Evolutionary conservation across 2,113 vertebrate genomes (phyloP).

Genomic region (Pogonocichla stellata): DNA sequence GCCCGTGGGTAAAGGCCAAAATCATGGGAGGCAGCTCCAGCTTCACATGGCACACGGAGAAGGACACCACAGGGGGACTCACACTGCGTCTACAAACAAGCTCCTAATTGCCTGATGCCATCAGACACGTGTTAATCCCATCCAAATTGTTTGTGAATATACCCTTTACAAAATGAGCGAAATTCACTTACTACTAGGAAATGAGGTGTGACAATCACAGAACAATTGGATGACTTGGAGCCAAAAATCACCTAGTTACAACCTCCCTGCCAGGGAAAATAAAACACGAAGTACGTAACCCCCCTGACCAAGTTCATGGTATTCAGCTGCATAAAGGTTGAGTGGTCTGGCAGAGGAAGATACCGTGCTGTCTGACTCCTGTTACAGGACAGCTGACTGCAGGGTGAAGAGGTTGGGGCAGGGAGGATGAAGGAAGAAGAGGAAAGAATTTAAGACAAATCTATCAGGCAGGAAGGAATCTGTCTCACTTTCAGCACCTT

Average conservation of each 20-base stretch:
- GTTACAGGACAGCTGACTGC: not conserved
- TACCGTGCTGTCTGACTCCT: accelerated
- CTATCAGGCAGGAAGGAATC: not conserved
- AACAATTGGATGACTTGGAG: not conserved
- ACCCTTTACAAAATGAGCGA: not conserved
- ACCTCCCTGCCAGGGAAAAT: not conserved
- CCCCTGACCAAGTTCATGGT: accelerated
- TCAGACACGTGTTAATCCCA: not conserved
- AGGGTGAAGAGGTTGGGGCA: not conserved
- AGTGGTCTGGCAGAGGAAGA: not conserved
- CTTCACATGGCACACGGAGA: accelerated
- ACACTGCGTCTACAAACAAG: not conserved
- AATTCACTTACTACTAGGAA: not conserved
- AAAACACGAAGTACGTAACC: not conserved
- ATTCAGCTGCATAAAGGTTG: not conserved
- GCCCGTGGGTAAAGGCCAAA: not conserved
- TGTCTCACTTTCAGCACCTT: not conserved
- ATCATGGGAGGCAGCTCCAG: not conserved
- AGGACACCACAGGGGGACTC: not conserved
- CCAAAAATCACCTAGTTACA: not conserved
- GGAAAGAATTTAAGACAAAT: not conserved
- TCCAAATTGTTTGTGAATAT: not conserved
- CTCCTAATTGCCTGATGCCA: not conserved
- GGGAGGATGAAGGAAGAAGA: not conserved
- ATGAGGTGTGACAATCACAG: not conserved